phyloP scores from a whole-genome alignment of 2,888 invertebrate species.

The Temnothorax ravouxi region DNA sequence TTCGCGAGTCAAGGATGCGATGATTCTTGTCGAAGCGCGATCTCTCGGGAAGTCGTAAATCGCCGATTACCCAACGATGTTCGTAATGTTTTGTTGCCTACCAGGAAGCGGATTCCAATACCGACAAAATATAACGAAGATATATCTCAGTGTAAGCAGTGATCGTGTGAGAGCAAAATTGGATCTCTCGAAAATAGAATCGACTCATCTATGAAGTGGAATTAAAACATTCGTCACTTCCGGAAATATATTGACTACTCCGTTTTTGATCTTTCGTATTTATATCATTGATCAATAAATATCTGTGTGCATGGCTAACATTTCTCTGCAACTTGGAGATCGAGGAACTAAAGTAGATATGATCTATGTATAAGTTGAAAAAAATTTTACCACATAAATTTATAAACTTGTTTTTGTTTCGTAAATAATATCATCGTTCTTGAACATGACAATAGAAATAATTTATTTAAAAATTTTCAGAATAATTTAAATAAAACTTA shows the following conservation, averaged over 20 bases:
- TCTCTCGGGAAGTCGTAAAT: slow-evolving; percentile 44
- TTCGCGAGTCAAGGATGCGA: slow-evolving; percentile 67
- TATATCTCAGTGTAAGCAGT: neutral
- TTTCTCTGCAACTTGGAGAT: neutral
- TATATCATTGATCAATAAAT: slow-evolving; percentile 15
- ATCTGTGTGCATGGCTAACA: neutral
- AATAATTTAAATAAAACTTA: neutral
- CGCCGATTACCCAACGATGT: slow-evolving; percentile 36
- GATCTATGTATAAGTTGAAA: neutral
- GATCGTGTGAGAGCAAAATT: slow-evolving; percentile 7
- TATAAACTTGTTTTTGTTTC: neutral
- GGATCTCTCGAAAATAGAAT: slow-evolving; percentile 21
- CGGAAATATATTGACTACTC: slow-evolving; percentile 32
- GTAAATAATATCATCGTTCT: neutral
- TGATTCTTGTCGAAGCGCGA: slow-evolving; percentile 46
- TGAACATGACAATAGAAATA: neutral
- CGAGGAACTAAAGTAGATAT: neutral
- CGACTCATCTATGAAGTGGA: slow-evolving; percentile 34
- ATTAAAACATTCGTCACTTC: slow-evolving; percentile 19
- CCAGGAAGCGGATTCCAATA: neutral
- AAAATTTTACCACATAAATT: neutral
- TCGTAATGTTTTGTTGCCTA: neutral
- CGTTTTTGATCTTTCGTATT: slow-evolving; percentile 9
- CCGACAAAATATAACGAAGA: neutral
- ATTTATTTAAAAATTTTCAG: neutral